Conservation (phyloP, 30 jellyfish, hydroid and myxozoan genomes). For the Cassiopea xamachana region DNA sequence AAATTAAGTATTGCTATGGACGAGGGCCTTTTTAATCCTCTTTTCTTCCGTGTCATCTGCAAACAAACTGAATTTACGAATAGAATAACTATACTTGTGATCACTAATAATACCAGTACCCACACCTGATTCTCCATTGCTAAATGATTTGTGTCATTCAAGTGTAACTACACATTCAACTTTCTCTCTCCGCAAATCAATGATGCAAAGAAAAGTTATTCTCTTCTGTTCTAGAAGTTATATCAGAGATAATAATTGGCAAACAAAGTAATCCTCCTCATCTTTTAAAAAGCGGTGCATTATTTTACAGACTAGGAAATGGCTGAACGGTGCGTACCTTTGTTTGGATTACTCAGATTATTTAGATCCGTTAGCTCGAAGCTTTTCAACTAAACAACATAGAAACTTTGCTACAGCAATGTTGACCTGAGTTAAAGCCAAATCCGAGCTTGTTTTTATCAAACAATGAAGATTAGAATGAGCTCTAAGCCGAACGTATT, state of each 20-base stretch:
- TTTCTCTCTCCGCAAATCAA: background rate
- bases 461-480: background rate
- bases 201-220: background rate
- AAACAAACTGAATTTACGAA: conserved; percentile 17
- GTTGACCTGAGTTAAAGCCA: background rate
- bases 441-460: background rate
- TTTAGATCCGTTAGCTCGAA: background rate
- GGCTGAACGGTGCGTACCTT: background rate
- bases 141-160: background rate
- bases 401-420: background rate
- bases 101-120: background rate
- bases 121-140: background rate
- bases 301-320: background rate
- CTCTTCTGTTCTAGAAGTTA: background rate
- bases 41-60: conserved; percentile 1
- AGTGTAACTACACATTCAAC: background rate
- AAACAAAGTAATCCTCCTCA: background rate
- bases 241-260: background rate
- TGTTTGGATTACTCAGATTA: background rate
- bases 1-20: conserved; percentile 66
- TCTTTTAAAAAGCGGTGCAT: background rate
- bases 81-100: background rate
- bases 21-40: conserved; percentile 54
- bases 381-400: background rate
- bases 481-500: background rate